phyloP scores from a whole-genome alignment of 1,140 invertebrate species.

The Bacillus rossius region DNA sequence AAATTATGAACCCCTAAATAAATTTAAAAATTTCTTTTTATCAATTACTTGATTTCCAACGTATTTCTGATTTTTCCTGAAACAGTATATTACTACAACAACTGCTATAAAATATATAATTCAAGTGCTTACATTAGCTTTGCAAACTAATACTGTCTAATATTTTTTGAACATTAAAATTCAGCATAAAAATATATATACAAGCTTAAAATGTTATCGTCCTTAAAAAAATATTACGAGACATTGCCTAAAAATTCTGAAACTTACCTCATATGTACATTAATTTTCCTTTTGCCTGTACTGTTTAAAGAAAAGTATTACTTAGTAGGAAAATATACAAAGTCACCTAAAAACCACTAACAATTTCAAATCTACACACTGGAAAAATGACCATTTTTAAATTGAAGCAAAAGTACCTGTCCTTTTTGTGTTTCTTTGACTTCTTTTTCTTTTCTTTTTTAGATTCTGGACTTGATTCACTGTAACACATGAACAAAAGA shows the following conservation, averaged over 20 bases:
- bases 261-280: conserved; percentile 15
- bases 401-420: conserved; percentile 13
- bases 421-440: conserved; percentile 18
- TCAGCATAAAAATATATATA: too few relatives aligned
- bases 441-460: conserved; percentile 16
- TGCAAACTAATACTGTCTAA: too few relatives aligned
- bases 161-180: too few relatives aligned
- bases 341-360: neutral
- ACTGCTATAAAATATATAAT: too few relatives aligned
- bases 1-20: too few relatives aligned
- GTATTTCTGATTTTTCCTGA: neutral
- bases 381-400: neutral
- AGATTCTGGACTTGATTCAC: conserved; percentile 16
- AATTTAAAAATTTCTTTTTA: too few relatives aligned
- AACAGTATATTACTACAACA: neutral
- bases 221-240: neutral
- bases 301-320: conserved; percentile 15
- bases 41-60: too few relatives aligned
- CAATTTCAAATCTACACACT: neutral
- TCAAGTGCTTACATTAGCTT: too few relatives aligned
- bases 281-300: conserved; percentile 14
- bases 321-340: conserved; percentile 1
- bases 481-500: conserved; percentile 2
- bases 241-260: conserved; percentile 1
- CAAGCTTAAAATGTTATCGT: too few relatives aligned